Conservation (phyloP, 2,888 invertebrate genomes). For the Myopa testacea region DNA sequence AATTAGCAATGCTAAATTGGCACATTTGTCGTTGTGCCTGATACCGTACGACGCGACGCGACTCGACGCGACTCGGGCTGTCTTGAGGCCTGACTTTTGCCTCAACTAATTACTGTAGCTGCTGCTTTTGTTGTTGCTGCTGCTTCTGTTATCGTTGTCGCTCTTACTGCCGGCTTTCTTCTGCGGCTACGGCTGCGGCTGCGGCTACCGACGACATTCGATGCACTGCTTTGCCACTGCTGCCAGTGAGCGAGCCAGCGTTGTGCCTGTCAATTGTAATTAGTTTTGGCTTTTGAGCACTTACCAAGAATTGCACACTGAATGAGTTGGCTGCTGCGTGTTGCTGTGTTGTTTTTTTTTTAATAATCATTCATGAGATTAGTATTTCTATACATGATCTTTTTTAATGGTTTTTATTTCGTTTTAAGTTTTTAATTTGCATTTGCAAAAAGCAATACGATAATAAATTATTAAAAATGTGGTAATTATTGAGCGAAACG, state of each 20-base stretch:
- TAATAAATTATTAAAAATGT: not conserved
- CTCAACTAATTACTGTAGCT: slow-evolving; percentile 43
- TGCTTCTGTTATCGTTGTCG: not conserved
- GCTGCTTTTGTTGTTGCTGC: slow-evolving; percentile 38
- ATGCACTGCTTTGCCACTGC: not conserved
- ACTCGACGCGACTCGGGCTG: not conserved
- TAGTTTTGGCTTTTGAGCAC: slow-evolving; percentile 47
- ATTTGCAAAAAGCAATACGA: slow-evolving; percentile 24
- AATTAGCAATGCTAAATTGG: slow-evolving; percentile 64
- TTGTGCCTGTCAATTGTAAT: slow-evolving; percentile 54
- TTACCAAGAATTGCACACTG: slow-evolving; percentile 44
- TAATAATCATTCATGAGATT: not conserved
- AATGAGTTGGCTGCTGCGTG: slow-evolving; percentile 11
- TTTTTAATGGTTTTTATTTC: not conserved
- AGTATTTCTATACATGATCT: not conserved
- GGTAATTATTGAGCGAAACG: not conserved
- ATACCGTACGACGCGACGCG: not conserved
- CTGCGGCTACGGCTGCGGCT: slow-evolving; percentile 24
- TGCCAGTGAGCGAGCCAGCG: slow-evolving; percentile 38
- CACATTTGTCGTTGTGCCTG: slow-evolving; percentile 23
- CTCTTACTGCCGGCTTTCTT: not conserved
- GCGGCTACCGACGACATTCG: not conserved
- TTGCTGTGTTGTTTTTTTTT: not conserved
- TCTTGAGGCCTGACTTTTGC: slow-evolving; percentile 17
- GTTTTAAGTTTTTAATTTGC: slow-evolving; percentile 32